Evolutionary conservation across 2,113 vertebrate species (phyloP).

Genomic region (Panthera tigris): DNA sequence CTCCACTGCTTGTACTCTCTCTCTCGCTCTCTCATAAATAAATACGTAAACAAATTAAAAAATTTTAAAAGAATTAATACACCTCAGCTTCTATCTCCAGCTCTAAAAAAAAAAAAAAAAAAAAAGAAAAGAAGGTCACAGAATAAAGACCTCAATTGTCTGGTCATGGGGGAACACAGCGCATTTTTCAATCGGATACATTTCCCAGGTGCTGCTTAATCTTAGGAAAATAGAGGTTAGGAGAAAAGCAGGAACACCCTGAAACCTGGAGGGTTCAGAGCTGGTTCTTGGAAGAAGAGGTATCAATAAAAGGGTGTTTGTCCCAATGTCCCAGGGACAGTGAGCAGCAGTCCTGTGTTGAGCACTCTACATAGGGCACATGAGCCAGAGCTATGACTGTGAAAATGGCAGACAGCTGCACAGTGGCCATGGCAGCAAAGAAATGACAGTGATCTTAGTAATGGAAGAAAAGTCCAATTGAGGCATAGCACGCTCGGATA

Average conservation of each 20-base stretch:
- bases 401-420: background rate
- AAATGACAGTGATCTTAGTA: background rate
- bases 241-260: background rate
- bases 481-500: fast-evolving
- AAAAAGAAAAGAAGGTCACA: background rate
- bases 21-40: no score
- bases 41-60: no score
- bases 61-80: background rate
- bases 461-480: background rate
- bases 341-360: background rate
- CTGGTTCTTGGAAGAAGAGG: background rate
- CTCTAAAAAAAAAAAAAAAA: background rate
- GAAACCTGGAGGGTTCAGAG: background rate
- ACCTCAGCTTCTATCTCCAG: background rate
- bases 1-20: no score
- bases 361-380: fast-evolving
- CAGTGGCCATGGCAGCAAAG: background rate
- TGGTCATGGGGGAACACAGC: background rate
- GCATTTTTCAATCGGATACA: background rate
- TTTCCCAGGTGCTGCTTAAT: background rate
- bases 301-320: fast-evolving
- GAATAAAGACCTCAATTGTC: background rate
- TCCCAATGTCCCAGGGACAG: no score
- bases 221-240: background rate
- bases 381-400: background rate